Conservation (phyloP, 2,888 invertebrate species). For the Tholera decimalis region DNA sequence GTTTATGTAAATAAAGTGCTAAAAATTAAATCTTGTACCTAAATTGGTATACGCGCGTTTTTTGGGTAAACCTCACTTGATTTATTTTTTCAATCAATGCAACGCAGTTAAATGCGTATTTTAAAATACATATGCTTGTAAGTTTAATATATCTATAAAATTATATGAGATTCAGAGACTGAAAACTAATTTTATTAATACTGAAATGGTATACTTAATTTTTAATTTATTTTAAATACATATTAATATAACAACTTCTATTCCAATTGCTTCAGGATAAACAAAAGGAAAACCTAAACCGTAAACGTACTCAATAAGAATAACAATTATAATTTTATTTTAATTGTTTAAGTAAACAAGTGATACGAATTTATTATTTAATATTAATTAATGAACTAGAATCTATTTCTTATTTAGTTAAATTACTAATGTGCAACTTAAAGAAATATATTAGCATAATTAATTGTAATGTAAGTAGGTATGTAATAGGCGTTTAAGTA, state of each 20-base stretch:
- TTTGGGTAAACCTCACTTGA: not conserved
- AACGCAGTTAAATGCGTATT: slow-evolving; percentile 10
- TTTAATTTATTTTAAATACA: not conserved
- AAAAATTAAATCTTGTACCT: slow-evolving; percentile 29
- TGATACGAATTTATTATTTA: not conserved
- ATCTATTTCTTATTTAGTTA: no score
- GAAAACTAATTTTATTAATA: no score
- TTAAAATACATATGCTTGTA: slow-evolving; percentile 1
- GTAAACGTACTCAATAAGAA: not conserved
- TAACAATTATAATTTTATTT: not conserved
- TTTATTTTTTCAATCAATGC: slow-evolving; percentile 28
- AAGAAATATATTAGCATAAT: not conserved
- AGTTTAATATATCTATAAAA: not conserved
- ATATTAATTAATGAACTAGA: no score
- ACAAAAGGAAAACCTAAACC: slow-evolving; percentile 12
- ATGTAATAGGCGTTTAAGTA: not conserved
- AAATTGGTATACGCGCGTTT: slow-evolving; percentile 37
- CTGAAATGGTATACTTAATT: not conserved
- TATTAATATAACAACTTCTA: not conserved
- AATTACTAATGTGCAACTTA: not conserved
- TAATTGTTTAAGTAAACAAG: slow-evolving; percentile 20
- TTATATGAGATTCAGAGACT: not conserved
- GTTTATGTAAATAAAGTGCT: slow-evolving; percentile 29
- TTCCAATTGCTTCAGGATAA: slow-evolving; percentile 38
- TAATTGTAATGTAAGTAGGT: not conserved